Percentiles rank a stretch among this genome's conserved stretches.
phyloP scores from a whole-genome alignment of 2,888 invertebrate genomes.

The Nephrotoma flavescens region DNA sequence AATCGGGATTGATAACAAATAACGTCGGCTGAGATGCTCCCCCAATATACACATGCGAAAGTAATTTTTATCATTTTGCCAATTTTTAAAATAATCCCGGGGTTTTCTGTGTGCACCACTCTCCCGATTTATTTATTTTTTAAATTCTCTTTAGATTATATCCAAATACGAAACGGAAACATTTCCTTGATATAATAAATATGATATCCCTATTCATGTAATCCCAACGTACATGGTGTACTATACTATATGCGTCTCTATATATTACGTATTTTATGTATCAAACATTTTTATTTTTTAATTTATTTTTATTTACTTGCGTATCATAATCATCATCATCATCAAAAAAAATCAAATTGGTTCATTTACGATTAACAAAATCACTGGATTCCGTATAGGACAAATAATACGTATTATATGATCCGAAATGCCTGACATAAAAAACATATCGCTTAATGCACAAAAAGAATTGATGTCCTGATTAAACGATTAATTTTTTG shows the following conservation, averaged over 20 bases:
- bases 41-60: background rate
- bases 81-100: background rate
- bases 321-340: background rate
- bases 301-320: background rate
- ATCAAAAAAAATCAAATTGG: background rate
- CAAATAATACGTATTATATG: background rate
- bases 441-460: conserved; percentile 3
- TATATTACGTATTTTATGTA: background rate
- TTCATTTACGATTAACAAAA: background rate
- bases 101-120: background rate
- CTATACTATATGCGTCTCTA: background rate
- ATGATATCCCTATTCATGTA: background rate
- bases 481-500: background rate
- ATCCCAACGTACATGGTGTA: background rate
- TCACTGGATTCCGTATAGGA: background rate
- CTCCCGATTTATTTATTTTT: background rate
- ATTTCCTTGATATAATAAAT: background rate
- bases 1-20: background rate
- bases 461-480: conserved; percentile 4
- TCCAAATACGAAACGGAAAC: background rate
- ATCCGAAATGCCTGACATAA: background rate
- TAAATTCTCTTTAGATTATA: background rate
- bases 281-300: background rate
- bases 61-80: background rate
- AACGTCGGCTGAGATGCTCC: background rate